Percentiles rank a stretch among this genome's conserved stretches.
These are phyloP conservation scores for Drosophila nr. perissopoda DNA, from an alignment of 2,888 invertebrate genomes.

Conservation along the genomic window DNA sequence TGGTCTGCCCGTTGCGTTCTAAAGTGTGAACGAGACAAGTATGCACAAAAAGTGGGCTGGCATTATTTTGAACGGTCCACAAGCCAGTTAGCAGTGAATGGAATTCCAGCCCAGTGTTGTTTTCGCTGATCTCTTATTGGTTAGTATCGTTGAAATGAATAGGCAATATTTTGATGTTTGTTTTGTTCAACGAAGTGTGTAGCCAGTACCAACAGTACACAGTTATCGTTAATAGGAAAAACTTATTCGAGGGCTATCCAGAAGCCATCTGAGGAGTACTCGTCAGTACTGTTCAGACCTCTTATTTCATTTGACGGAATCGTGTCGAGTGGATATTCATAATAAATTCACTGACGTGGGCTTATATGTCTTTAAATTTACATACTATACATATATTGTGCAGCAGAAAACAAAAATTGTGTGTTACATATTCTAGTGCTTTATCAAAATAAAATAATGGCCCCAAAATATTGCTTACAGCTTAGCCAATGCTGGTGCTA, in stretches of 20 bases:
- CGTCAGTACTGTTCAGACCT: slow-evolving; percentile 86
- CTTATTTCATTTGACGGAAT: slow-evolving; percentile 86
- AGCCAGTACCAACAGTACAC: slow-evolving; percentile 78
- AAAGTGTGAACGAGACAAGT: slow-evolving; percentile 42
- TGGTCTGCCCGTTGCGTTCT: background rate
- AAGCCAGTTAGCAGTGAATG: slow-evolving; percentile 34
- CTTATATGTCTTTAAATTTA: slow-evolving; percentile 81
- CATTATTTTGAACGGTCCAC: slow-evolving; percentile 31
- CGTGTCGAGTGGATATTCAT: slow-evolving; percentile 86
- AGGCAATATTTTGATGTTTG: slow-evolving; percentile 76
- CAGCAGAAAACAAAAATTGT: slow-evolving; percentile 69
- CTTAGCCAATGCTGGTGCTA: slow-evolving; percentile 36
- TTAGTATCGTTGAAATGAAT: slow-evolving; percentile 62
- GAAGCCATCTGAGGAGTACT: slow-evolving; percentile 86
- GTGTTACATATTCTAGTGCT: slow-evolving; percentile 73
- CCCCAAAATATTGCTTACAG: slow-evolving; percentile 43
- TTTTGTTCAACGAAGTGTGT: slow-evolving; percentile 77
- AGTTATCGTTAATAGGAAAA: slow-evolving; percentile 84
- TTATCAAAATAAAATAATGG: slow-evolving; percentile 64
- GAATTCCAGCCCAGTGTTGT: slow-evolving; percentile 49
- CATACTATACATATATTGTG: slow-evolving; percentile 78
- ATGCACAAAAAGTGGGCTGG: slow-evolving; percentile 35
- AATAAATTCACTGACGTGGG: slow-evolving; percentile 85
- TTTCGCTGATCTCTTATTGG: slow-evolving; percentile 54
- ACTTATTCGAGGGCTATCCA: slow-evolving; percentile 86